These are phyloP conservation scores for Hirundichthys speculiger DNA, from an alignment of 2,113 vertebrate species.

Conservation along the genomic window DNA sequence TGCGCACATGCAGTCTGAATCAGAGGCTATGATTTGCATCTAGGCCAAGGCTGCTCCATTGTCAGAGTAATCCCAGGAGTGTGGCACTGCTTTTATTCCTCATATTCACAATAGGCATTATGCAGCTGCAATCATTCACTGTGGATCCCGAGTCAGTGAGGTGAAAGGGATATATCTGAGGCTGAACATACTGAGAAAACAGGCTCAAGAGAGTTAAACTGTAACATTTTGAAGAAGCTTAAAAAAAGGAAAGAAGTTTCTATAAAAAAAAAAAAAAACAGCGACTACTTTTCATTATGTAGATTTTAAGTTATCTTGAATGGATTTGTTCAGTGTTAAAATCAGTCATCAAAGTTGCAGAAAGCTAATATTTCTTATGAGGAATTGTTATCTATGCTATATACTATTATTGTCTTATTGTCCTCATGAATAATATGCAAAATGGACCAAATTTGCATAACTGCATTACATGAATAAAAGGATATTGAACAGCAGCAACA, in stretches of 20 bases:
- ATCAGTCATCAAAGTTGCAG: neutral
- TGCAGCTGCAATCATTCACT: slow-evolving; percentile 47
- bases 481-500: no score
- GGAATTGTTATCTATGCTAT: no score
- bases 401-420: no score
- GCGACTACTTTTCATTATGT: neutral
- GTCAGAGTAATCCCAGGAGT: slow-evolving; percentile 63
- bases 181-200: slow-evolving; percentile 32
- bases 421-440: no score
- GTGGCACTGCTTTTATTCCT: slow-evolving; percentile 64
- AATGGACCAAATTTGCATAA: no score
- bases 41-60: slow-evolving; percentile 79
- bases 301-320: neutral
- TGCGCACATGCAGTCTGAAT: slow-evolving; percentile 33
- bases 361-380: neutral
- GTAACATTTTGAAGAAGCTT: slow-evolving; percentile 43
- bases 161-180: slow-evolving; percentile 54
- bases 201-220: slow-evolving; percentile 46
- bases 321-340: neutral
- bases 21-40: slow-evolving; percentile 70
- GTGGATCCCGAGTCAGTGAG: slow-evolving; percentile 31
- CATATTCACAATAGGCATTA: slow-evolving; percentile 59
- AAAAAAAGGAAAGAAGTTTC: slow-evolving; percentile 1
- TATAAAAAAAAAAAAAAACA: slow-evolving; percentile 21
- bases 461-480: no score